Conservation (phyloP, 2,797 vertebrate genomes). For the Neostethus bicornis region DNA sequence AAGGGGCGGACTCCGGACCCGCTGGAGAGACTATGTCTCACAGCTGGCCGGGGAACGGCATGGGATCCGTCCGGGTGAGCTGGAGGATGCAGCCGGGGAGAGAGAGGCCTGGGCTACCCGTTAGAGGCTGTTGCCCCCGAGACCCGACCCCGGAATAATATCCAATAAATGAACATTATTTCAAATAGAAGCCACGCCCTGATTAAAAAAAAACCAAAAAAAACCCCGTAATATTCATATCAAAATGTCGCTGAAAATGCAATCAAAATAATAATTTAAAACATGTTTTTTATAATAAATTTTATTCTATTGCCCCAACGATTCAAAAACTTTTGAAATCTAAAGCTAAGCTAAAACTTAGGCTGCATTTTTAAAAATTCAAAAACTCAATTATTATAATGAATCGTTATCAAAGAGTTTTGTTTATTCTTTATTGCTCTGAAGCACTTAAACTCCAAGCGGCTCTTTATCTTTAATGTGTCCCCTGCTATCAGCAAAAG, state of each 20-base stretch:
- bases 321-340: not conserved
- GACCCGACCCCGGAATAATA: too few species aligned
- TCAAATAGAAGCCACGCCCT: constrained; percentile 18
- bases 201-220: too few species aligned
- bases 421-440: constrained; percentile 16
- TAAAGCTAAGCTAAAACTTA: not conserved
- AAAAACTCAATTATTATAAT: constrained; percentile 40
- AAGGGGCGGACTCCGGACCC: too few species aligned
- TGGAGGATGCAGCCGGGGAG: too few species aligned
- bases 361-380: constrained; percentile 20
- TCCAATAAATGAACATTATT: constrained; percentile 19
- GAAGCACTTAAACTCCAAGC: constrained; percentile 21
- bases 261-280: not conserved
- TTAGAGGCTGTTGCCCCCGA: too few species aligned
- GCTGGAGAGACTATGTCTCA: too few species aligned
- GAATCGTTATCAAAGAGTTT: constrained; percentile 32
- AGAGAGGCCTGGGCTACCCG: too few species aligned
- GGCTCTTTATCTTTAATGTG: constrained; percentile 31
- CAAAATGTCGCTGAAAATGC: constrained; percentile 14
- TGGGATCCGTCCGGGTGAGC: too few species aligned
- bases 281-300: constrained; percentile 2
- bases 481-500: constrained; percentile 26
- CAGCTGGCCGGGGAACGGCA: too few species aligned
- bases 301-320: constrained; percentile 5
- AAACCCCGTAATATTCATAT: too few species aligned